Percentiles rank a stretch among this genome's conserved stretches.
These are phyloP conservation scores for Geococcyx californianus DNA, from an alignment of 2,113 vertebrate genomes.

Conservation along the genomic window DNA sequence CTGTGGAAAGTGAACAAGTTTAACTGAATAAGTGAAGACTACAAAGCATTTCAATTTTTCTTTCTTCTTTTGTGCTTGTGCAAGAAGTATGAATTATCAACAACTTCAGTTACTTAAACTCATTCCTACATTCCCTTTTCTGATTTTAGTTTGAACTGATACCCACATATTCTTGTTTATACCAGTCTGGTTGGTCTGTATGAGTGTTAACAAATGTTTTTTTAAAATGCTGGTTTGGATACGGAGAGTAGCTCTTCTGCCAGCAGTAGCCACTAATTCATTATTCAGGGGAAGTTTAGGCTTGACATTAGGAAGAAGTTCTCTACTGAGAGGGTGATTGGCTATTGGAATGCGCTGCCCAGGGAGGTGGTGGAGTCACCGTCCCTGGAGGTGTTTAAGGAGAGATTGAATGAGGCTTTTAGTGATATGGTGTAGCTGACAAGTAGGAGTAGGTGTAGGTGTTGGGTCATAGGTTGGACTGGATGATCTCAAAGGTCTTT, in stretches of 20 bases:
- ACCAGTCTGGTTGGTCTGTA: not conserved
- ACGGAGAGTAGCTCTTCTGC: not conserved
- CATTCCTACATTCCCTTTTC: not conserved
- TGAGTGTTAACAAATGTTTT: not conserved
- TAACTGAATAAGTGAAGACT: not conserved
- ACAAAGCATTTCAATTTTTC: not conserved
- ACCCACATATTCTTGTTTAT: fast-evolving
- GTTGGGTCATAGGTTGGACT: too few species aligned
- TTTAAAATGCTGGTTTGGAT: not conserved
- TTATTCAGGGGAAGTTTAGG: too few species aligned
- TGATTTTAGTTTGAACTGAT: not conserved
- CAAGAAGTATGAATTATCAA: not conserved
- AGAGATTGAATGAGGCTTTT: too few species aligned
- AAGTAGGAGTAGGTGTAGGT: too few species aligned
- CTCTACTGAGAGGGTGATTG: too few species aligned
- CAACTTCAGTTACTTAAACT: not conserved
- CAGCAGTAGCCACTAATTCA: not conserved
- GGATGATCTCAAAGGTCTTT: too few species aligned
- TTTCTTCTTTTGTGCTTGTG: too few species aligned
- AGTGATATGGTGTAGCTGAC: too few species aligned
- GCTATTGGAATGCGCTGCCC: too few species aligned
- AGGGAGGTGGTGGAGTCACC: too few species aligned
- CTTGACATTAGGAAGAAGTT: too few species aligned
- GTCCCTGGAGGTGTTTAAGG: too few species aligned
- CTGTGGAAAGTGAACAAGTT: not conserved